Evolutionary conservation across 2,113 vertebrate genomes (phyloP), one percentile per base, ranked within the genome.

Genomic region (Shinisaurus crocodilurus): DNA sequence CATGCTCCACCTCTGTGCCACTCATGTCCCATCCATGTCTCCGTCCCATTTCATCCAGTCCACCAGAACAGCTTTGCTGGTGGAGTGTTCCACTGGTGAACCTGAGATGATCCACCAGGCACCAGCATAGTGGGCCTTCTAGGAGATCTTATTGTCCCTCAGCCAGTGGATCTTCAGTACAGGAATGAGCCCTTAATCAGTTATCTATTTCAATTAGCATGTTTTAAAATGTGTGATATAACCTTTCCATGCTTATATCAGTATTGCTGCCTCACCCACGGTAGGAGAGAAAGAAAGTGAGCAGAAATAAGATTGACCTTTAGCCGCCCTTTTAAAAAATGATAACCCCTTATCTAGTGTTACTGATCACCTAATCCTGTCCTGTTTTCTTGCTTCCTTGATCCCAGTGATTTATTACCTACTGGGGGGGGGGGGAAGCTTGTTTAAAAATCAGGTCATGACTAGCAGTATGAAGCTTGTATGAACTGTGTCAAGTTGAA

Each of bases 281-380:
- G 48, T 54, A 87, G 89, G 8, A 69, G 45, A 88, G 6, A 48
- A 90, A 85, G 32, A 85, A 89, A 5, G 57, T 79, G 27, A 93
- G 75, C 34, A 74, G 18, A 92, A 89, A 79, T 54, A 29, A 85
- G 83, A 84, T 3, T 80, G 34, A 90, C 87, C 25, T 91, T 91
- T 69, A n/a, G 50, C 32, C 80, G 18, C 60, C 0, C 6, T 86
- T 86, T 3, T 84, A 88, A 91, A 76, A 48, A 8, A 34, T 3
- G 87, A 82, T 37, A n/a, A 40, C 63, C 60, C 88, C 50, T 89
- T 88, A 80, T 65, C 12, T 48, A 85, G n/a, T 69, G 80, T 3
- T 5, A 86, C 63, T 34, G 27, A 70, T 32, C 43, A 50, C 32
- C 29, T 72, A 70, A 70, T 48, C 29, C 45, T 34, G 43, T 34